phyloP scores from a whole-genome alignment of 2,888 invertebrate genomes.

The Oscheius myriophilus region DNA sequence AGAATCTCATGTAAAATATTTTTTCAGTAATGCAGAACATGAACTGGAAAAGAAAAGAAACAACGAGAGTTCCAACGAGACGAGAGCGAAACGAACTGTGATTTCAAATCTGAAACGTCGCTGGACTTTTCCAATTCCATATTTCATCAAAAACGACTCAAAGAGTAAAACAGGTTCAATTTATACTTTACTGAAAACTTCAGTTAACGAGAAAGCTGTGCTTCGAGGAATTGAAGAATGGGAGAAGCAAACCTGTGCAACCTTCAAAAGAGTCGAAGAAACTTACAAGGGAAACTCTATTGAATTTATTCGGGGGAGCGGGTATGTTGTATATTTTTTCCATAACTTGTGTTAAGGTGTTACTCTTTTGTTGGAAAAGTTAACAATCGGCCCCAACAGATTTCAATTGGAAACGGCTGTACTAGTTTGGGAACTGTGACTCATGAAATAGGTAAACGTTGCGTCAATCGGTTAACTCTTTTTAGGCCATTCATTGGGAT shows the following conservation, averaged over 20 bases:
- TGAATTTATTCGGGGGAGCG: conserved; percentile 14
- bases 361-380: conserved; percentile 63
- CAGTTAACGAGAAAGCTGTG: conserved; percentile 54
- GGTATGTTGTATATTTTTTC: not conserved
- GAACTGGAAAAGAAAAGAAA: conserved; percentile 25
- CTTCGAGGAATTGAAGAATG: conserved; percentile 59
- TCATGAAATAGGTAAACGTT: conserved; percentile 63
- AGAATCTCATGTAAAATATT: not conserved
- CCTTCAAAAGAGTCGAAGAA: conserved; percentile 48
- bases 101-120: conserved; percentile 41
- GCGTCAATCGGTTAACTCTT: not conserved
- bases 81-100: conserved; percentile 40
- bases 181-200: not conserved
- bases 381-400: conserved; percentile 47
- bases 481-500: conserved; percentile 67
- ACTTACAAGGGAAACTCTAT: not conserved
- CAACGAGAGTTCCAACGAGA: conserved; percentile 23
- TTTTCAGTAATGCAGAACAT: conserved; percentile 39
- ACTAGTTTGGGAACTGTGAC: conserved; percentile 62
- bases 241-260: conserved; percentile 60
- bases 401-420: conserved; percentile 68
- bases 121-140: conserved; percentile 58
- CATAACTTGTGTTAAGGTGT: conserved; percentile 46
- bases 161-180: conserved; percentile 38
- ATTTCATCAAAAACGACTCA: conserved; percentile 49